phyloP scores from a whole-genome alignment of 2,888 invertebrate species.

The Tridacna crocea region DNA sequence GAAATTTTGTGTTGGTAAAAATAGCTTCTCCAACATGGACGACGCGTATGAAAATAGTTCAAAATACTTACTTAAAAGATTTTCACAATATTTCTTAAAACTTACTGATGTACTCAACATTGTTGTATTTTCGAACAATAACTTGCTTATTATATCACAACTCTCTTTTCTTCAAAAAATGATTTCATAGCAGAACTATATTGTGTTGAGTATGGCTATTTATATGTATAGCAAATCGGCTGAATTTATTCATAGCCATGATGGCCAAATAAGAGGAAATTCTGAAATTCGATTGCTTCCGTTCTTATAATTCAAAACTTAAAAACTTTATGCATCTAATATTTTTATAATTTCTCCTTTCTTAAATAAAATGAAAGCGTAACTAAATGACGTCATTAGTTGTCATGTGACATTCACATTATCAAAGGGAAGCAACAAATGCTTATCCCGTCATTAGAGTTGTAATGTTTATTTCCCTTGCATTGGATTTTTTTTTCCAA shows the following conservation, averaged over 20 bases:
- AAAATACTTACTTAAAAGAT: not conserved
- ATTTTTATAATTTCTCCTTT: not conserved
- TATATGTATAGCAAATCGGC: not conserved
- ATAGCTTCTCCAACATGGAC: slow-evolving; percentile 59
- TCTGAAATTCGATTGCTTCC: not conserved
- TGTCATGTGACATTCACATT: slow-evolving; percentile 46
- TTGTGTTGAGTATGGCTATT: slow-evolving; percentile 4
- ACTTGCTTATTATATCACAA: too few species aligned
- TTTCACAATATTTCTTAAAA: not conserved
- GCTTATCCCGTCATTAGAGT: too few species aligned
- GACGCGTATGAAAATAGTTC: slow-evolving; percentile 58
- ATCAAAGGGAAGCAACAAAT: not conserved
- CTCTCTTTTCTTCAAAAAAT: not conserved
- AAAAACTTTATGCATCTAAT: not conserved
- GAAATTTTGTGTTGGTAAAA: slow-evolving; percentile 64
- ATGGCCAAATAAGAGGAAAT: not conserved
- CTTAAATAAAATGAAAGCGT: slow-evolving; percentile 20
- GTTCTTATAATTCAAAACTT: not conserved
- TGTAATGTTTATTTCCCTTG: too few species aligned
- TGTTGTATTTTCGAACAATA: too few species aligned
- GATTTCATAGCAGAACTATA: not conserved
- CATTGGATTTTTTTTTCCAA: too few species aligned
- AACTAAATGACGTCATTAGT: slow-evolving; percentile 49
- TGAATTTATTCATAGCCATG: slow-evolving; percentile 15
- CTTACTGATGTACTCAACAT: not conserved